Base-by-base conservation (phyloP, 2,113 vertebrate species). In the Anser cygnoides region DNA sequence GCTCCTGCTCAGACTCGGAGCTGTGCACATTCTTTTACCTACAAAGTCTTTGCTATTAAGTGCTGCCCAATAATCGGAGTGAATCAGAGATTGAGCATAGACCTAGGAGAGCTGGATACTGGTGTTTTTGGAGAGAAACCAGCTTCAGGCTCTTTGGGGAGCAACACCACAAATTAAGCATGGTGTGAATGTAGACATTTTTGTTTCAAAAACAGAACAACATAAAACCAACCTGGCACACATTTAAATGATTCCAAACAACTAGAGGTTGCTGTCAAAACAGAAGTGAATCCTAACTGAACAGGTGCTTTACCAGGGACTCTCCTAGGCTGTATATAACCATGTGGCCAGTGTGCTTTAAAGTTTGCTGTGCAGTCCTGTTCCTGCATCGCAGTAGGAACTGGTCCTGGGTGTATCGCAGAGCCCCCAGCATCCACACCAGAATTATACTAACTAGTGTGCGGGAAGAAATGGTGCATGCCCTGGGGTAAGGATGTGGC, bases 331-430 rank as follows among this genome's bases (percentile, higher is more conserved):
- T 75, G 4, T 17, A 28, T 2, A 3, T 25, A 89, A 7, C 20
- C 23, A 23, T 0, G 0, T 0, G 0, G 19, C 16, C 67, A 39
- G 11, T 1, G 22, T 55, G 20, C 54, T 44, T 68, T 58, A 62
- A 58, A 37, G 14, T 17, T 15, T 13, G 15, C 13, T 55, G 72
- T 10, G 31, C 28, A 46, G 28, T 57, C 44, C 33, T 81, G 1
- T 8, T 61, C 43, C 54, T 75, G 15, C 59, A 54, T 22, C 41
- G 8, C 10, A 7, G 33, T 44, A 35, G n/a, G 46, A 90, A n/a
- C 3, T 9, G 26, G 58, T 9, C 8, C 14, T 0, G 2, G 43
- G 23, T 2, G 13, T 10, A n/a, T 21, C 13, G 15, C 5, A n/a
- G 21, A 50, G 3, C 1, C 13, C 37, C 23, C 41, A 54, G 52